Base-by-base conservation (phyloP, 1,140 invertebrate species). In the Eriosoma lanigerum region DNA sequence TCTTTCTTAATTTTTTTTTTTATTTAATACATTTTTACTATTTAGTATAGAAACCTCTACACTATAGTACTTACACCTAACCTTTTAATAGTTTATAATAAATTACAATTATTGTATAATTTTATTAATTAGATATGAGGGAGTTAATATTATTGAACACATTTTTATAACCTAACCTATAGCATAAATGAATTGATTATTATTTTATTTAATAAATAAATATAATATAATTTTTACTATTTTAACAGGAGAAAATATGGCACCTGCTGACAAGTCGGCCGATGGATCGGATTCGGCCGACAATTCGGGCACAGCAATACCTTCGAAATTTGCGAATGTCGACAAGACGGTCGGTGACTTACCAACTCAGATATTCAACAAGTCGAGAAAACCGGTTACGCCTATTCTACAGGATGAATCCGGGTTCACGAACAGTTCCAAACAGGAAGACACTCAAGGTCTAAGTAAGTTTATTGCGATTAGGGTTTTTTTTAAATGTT, bases 201-300 rank as follows among this genome's bases (percentile, higher is more conserved):
- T 38, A 38, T 38, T 4, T 38, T 4, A 38, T 38, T 38, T 38
- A 38, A 38, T 38, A 38, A 38, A 4, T 38, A 38, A 38, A 38
- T 38, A 38, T 38, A 38, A 38, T 4, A 38, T 4, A 38, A 4
- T 38, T 8, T 3, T 38, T 38, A 38, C 32, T 8, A 8, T 38
- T 38, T 38, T 38, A 8, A 19, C 75, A 78, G 75, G 24, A 44
- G 21, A 60, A 24, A 62, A 62, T n/a, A 78, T 78, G 75, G 75
- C 75, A n/a, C 75, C 75, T 8, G 56, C 60, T n/a, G 56, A 78
- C 29, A 76, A 76, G 19, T 24, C 73, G n/a, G 29, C 19, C 1
- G 29, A 58, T 50, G 54, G 21, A 24, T 58, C 73, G 17, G 54
- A 60, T 60, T 24, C 56, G 38, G 56, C 38, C 21, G 75, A 78